Percentiles rank a stretch among this genome's conserved stretches.
Conservation (phyloP, 1,140 invertebrate genomes). For the Aphelenchoides fujianensis region DNA sequence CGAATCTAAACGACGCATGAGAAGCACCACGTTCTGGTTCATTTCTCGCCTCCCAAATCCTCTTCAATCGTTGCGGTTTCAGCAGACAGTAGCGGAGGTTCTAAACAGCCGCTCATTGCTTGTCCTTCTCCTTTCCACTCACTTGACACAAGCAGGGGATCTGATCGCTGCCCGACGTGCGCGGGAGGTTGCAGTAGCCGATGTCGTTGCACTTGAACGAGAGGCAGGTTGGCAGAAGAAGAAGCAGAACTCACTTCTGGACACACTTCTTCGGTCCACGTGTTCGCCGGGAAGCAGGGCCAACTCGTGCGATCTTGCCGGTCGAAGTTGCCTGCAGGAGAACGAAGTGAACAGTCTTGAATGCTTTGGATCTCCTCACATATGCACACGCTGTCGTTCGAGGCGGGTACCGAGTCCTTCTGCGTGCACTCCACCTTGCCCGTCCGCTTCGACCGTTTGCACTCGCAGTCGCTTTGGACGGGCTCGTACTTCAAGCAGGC, state of each 20-base stretch:
- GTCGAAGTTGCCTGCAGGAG: slow-evolving; percentile 48
- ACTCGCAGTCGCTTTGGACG: slow-evolving; percentile 56
- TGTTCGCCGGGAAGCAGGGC: slow-evolving; percentile 53
- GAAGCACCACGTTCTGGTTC: too few species aligned
- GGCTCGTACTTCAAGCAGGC: too few species aligned
- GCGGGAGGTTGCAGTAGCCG: slow-evolving; percentile 58
- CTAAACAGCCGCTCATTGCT: too few species aligned
- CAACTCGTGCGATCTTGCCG: slow-evolving; percentile 56
- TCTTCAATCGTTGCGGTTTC: slow-evolving; percentile 50
- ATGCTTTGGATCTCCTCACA: slow-evolving; percentile 44
- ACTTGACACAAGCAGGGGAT: slow-evolving; percentile 51
- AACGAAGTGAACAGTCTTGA: background rate
- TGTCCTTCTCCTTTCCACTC: slow-evolving; percentile 26
- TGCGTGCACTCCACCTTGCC: slow-evolving; percentile 49
- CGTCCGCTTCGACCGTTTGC: slow-evolving; percentile 22
- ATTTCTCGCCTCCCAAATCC: slow-evolving; percentile 62
- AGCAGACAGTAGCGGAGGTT: slow-evolving; percentile 61
- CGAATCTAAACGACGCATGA: too few species aligned
- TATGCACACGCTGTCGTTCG: slow-evolving; percentile 48
- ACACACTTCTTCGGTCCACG: slow-evolving; percentile 39
- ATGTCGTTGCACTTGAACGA: slow-evolving; percentile 56
- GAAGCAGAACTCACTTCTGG: too few species aligned
- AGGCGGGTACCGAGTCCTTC: slow-evolving; percentile 45
- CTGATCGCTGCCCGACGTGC: slow-evolving; percentile 44
- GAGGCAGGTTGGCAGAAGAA: too few species aligned